Evolutionary conservation across 30 jellyfish, hydroid and myxozoan genomes (phyloP).

Genomic region (Aurelia sp.): DNA sequence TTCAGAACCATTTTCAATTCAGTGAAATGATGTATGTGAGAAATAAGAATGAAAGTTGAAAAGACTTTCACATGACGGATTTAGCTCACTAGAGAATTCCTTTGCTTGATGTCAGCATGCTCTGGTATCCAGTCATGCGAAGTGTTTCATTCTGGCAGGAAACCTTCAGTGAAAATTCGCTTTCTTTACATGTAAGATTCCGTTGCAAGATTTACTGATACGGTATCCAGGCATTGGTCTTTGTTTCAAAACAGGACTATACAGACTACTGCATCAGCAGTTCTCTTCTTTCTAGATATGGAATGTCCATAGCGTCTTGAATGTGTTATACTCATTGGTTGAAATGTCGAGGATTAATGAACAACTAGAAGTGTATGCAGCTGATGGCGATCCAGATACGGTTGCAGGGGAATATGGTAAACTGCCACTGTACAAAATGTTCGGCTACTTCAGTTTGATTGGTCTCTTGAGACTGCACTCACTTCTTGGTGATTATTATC

Average conservation of each 20-base stretch:
- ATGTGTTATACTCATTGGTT: slow-evolving; percentile 91
- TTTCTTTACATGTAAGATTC: too few species aligned
- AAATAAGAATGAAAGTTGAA: too few species aligned
- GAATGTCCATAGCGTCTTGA: slow-evolving; percentile 98
- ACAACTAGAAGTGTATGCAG: slow-evolving; percentile 92
- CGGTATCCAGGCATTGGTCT: not conserved
- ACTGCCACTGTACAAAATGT: slow-evolving; percentile 92
- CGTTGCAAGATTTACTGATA: too few species aligned
- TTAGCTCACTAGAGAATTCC: too few species aligned
- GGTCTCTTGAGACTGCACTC: slow-evolving; percentile 94
- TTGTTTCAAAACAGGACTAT: not conserved
- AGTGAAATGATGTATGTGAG: too few species aligned
- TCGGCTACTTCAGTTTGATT: slow-evolving; percentile 95
- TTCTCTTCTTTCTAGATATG: slow-evolving; percentile 61
- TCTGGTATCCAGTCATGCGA: too few species aligned
- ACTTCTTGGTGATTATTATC: slow-evolving; percentile 92
- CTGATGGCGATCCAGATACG: slow-evolving; percentile 97
- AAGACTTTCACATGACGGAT: too few species aligned
- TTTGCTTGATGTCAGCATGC: too few species aligned
- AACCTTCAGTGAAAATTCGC: too few species aligned
- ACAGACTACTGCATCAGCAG: not conserved
- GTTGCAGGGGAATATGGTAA: slow-evolving; percentile 98
- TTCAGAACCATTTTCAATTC: too few species aligned
- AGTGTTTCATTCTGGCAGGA: too few species aligned
- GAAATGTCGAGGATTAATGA: slow-evolving; percentile 97